Evolutionary conservation across 2,797 vertebrate genomes (phyloP).

Genomic region (Diglossa cyanea): DNA sequence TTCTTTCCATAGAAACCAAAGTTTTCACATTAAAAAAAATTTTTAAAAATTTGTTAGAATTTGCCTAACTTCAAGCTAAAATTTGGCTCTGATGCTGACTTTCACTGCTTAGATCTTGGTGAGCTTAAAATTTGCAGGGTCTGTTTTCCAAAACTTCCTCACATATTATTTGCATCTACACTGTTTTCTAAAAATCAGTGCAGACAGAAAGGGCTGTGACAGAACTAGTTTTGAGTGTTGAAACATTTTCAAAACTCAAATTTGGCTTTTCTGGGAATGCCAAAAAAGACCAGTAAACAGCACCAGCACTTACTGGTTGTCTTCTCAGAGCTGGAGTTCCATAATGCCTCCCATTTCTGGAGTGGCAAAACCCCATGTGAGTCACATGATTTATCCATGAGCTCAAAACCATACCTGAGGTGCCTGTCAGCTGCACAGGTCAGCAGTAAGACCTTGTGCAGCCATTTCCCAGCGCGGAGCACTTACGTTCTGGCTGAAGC

Average conservation of each 20-base stretch:
- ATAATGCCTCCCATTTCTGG: neutral
- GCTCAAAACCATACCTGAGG: neutral
- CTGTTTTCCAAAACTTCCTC: neutral
- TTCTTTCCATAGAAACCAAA: neutral
- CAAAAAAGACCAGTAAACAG: neutral
- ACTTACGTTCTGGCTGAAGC: slow-evolving; percentile 88
- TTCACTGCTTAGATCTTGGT: neutral
- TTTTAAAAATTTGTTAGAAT: neutral
- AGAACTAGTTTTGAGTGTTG: neutral
- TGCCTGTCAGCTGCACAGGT: fast-evolving
- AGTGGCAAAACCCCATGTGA: neutral
- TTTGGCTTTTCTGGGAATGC: neutral
- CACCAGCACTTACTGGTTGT: neutral
- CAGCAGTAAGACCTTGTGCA: neutral
- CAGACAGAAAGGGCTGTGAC: neutral
- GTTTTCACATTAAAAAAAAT: neutral
- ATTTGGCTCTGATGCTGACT: neutral
- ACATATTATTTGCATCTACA: neutral
- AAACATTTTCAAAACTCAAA: neutral
- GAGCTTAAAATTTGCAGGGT: neutral
- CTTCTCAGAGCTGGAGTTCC: neutral
- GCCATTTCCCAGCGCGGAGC: too few species aligned
- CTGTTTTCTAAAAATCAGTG: neutral
- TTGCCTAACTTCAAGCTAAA: neutral
- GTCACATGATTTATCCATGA: fast-evolving